phyloP scores from a whole-genome alignment of 2,113 vertebrate species.

The Otus sunia region DNA sequence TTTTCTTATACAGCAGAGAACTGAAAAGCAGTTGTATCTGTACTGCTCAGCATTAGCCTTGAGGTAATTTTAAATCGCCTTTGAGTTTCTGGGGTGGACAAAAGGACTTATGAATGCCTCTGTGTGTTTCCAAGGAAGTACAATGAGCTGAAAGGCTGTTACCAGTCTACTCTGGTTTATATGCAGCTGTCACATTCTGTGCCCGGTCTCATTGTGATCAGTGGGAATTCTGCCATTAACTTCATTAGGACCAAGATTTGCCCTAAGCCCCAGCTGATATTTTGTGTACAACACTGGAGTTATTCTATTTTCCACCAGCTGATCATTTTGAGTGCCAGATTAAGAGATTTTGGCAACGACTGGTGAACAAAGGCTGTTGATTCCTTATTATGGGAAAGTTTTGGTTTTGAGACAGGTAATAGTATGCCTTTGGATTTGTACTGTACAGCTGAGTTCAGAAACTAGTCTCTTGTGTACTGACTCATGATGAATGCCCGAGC shows the following conservation, averaged over 20 bases:
- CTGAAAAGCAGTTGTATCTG: not conserved
- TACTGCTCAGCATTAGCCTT: not conserved
- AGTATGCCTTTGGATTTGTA: not conserved
- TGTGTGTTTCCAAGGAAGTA: not conserved
- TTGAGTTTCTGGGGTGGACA: not conserved
- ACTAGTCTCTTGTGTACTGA: not conserved
- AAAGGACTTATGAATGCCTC: slow-evolving; percentile 23
- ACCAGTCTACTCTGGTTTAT: not conserved
- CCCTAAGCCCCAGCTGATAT: not conserved
- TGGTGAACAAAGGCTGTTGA: not conserved
- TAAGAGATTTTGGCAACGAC: not conserved
- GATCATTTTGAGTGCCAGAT: not conserved
- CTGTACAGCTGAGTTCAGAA: not conserved
- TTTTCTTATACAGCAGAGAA: not conserved
- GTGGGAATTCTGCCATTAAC: slow-evolving; percentile 12
- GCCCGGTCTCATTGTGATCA: not conserved
- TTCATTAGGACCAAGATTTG: slow-evolving; percentile 1
- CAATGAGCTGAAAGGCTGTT: slow-evolving; percentile 14
- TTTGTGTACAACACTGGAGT: not conserved
- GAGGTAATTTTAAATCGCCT: not conserved
- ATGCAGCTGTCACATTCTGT: not conserved
- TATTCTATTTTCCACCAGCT: not conserved
- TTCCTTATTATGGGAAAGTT: not conserved
- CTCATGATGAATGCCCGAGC: not conserved
- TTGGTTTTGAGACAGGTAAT: not conserved